phyloP scores from a whole-genome alignment of 2,888 invertebrate genomes.

The Pammene aurita region DNA sequence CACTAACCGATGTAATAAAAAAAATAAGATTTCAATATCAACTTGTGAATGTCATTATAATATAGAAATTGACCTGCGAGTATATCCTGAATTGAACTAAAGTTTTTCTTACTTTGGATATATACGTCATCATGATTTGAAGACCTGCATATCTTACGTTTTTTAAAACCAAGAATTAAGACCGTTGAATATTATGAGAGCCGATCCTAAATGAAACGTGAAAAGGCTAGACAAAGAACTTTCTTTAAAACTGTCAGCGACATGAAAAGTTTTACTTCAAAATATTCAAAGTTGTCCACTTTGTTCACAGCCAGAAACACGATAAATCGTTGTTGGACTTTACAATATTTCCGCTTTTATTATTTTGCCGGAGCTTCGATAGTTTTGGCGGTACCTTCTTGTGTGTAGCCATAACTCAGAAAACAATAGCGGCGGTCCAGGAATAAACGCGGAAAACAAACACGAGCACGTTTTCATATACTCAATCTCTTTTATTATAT shows the following conservation, averaged over 20 bases:
- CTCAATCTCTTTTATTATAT: conserved; percentile 42
- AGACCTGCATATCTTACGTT: too few species aligned
- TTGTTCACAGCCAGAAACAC: conserved; percentile 56
- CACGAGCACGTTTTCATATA: conserved; percentile 56
- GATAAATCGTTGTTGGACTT: conserved; percentile 56
- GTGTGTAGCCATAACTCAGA: conserved; percentile 67
- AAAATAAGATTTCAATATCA: too few species aligned
- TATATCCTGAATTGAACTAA: too few species aligned
- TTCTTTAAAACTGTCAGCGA: conserved; percentile 14
- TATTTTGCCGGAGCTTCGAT: conserved; percentile 54
- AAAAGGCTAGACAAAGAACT: conserved; percentile 13
- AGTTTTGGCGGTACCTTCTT: conserved; percentile 69
- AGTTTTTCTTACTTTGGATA: too few species aligned
- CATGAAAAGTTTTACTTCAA: conserved; percentile 26
- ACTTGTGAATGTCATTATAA: too few species aligned
- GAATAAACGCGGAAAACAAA: conserved; percentile 74
- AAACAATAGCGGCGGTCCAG: conserved; percentile 72
- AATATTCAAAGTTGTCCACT: conserved; percentile 50
- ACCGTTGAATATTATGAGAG: neutral
- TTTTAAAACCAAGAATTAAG: too few species aligned
- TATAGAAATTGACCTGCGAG: too few species aligned
- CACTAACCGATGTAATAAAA: too few species aligned
- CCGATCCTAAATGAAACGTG: neutral
- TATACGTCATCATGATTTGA: too few species aligned
- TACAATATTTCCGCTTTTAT: conserved; percentile 59